Percentiles rank a stretch among this genome's conserved stretches.
phyloP scores from a whole-genome alignment of 2,797 vertebrate genomes.

The Urophycis tenuis region DNA sequence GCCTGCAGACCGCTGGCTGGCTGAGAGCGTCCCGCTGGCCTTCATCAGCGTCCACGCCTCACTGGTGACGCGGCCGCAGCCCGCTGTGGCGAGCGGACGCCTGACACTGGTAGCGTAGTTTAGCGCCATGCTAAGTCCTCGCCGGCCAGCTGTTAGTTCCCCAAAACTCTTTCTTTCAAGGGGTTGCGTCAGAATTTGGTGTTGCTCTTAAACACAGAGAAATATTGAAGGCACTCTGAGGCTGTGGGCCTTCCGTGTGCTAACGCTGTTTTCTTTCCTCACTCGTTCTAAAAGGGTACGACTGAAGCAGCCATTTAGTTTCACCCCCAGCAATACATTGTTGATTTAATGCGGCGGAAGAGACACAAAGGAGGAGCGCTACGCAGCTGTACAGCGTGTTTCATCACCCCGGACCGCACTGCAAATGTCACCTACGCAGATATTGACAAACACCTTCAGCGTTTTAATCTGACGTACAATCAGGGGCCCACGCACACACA shows the following conservation, averaged over 20 bases:
- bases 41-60: conserved; percentile 12
- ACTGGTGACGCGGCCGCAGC: conserved; percentile 29
- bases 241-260: conserved; percentile 23
- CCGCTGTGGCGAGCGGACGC: conserved; percentile 30
- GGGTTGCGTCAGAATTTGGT: conserved; percentile 64
- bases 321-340: conserved; percentile 10
- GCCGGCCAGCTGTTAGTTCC: conserved; percentile 51
- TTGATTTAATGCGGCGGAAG: conserved; percentile 25
- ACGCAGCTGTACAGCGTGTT: neutral
- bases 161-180: conserved; percentile 59
- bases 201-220: conserved; percentile 60
- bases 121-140: conserved; percentile 53
- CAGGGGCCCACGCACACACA: neutral
- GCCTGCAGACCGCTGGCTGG: conserved; percentile 26
- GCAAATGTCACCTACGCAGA: conserved; percentile 1
- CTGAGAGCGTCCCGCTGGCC: neutral
- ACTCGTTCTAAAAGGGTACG: conserved; percentile 14
- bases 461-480: neutral
- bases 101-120: conserved; percentile 41
- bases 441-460: neutral
- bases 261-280: neutral
- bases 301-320: conserved; percentile 4
- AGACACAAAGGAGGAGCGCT: conserved; percentile 1
- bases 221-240: conserved; percentile 60
- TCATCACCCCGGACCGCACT: conserved; percentile 1